Evolutionary conservation across 2,888 invertebrate genomes (phyloP), one percentile per base, ranked within the genome.

Genomic region (Meghimatium bilineatum): DNA sequence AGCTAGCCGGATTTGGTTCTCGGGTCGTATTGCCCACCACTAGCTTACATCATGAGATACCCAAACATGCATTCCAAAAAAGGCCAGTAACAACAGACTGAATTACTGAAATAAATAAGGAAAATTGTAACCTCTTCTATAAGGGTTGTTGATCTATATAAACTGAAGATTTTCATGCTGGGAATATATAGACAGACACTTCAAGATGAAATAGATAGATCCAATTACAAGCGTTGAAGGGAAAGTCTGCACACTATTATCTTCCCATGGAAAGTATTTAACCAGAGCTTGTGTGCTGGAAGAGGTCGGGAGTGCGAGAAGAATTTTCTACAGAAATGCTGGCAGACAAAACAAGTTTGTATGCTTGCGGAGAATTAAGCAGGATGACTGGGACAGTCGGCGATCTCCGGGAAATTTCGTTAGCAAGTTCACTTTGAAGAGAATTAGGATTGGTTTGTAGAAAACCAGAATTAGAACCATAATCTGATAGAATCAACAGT

Each of bases 371-470:
- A 14, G 52, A 82, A 76, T 76, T 76, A 60, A n/a, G n/a, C n/a
- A n/a, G n/a, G n/a, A n/a, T n/a, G n/a, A n/a, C 63, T 60, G 74
- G 10, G 36, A 71, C 69, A 38, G 32, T n/a, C 69, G 34, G 49
- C 29, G 56, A 72, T 67, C 82, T n/a, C 34, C 56, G 26, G 56
- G 52, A 82, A 82, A 76, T 76, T 49, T 76, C 49, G 82, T 82
- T 82, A 76, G 67, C 75, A 76, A 75, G 76, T 82, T 76, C 76
- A 67, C 76, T 82, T 66, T 82, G 67, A 66, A 76, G 34, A 67
- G 69, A 76, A 82, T 82, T 76, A 81, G 80, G 44, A 34, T 36
- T 17, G 71, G 71, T 14, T 32, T 56, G 69, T 44, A 52, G 29
- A 67, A 38, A 60, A 67, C 17, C 17, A 1, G 20, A 1, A 80